Evolutionary conservation across 2,113 vertebrate genomes (phyloP).

Genomic region (Takifugu flavidus): DNA sequence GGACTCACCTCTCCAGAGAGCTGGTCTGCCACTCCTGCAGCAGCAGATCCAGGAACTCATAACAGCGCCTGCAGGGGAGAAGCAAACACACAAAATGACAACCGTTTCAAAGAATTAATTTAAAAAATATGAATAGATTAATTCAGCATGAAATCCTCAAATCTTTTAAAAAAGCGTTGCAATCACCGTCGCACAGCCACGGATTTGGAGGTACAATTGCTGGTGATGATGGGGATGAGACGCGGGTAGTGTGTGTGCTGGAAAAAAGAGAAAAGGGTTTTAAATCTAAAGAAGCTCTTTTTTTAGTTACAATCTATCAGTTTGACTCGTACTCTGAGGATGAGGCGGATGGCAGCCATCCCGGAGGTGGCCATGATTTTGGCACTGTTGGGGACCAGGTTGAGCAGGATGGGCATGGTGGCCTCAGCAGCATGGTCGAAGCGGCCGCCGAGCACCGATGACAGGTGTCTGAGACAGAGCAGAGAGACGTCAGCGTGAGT

Average conservation of each 20-base stretch:
- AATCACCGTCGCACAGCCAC: constrained; percentile 89
- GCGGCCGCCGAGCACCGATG: constrained; percentile 84
- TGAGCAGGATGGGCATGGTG: constrained; percentile 88
- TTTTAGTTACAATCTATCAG: too few species aligned
- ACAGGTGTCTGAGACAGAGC: constrained; percentile 80
- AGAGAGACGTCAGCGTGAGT: not conserved
- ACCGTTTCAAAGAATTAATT: too few species aligned
- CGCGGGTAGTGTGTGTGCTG: constrained; percentile 95
- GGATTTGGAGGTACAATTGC: constrained; percentile 91
- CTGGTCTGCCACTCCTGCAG: constrained; percentile 90
- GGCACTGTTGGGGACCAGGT: constrained; percentile 91
- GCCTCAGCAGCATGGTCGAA: constrained; percentile 94
- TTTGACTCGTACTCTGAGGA: constrained; percentile 81
- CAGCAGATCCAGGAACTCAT: constrained; percentile 89
- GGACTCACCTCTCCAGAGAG: constrained; percentile 84
- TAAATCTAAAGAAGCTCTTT: not conserved
- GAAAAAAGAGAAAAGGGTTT: constrained; percentile 13
- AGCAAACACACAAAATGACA: not conserved
- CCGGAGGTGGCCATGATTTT: constrained; percentile 95
- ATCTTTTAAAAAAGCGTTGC: not conserved
- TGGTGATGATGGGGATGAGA: constrained; percentile 93
- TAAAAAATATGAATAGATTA: too few species aligned
- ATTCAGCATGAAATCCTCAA: too few species aligned
- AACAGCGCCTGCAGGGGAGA: constrained; percentile 80
- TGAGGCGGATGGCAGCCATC: constrained; percentile 85